Evolutionary conservation across 2,888 invertebrate genomes (phyloP).

Genomic region (Agrypnus murinus): DNA sequence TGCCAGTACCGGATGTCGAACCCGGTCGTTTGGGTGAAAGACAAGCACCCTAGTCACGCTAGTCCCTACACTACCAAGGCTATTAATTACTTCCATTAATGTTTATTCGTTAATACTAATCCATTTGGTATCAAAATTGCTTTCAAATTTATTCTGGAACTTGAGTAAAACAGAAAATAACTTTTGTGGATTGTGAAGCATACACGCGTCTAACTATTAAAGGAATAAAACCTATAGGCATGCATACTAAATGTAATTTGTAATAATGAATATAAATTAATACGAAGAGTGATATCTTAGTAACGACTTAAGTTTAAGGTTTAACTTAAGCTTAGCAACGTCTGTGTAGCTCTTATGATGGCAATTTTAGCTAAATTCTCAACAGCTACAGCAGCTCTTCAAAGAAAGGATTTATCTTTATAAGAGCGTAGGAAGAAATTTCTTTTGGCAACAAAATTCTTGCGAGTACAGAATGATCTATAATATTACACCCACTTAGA

Average conservation of each 20-base stretch:
- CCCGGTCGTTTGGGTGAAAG: too few species aligned
- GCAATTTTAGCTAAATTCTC: not conserved
- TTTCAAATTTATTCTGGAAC: not conserved
- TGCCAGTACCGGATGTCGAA: too few species aligned
- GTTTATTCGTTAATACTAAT: not conserved
- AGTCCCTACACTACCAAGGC: too few species aligned
- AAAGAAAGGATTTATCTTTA: not conserved
- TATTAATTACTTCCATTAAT: too few species aligned
- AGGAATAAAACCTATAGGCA: not conserved
- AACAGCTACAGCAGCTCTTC: not conserved
- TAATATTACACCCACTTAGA: too few species aligned
- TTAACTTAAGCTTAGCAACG: not conserved
- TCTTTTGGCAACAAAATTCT: too few species aligned
- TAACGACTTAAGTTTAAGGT: constrained; percentile 1
- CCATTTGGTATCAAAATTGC: not conserved
- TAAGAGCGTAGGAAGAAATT: not conserved
- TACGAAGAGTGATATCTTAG: not conserved
- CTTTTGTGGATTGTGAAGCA: not conserved
- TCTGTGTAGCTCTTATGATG: not conserved
- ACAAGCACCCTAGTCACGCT: too few species aligned
- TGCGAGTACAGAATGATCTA: too few species aligned
- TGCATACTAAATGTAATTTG: constrained; percentile 1
- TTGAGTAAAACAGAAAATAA: not conserved
- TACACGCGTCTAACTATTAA: too few species aligned
- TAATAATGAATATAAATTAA: not conserved